phyloP scores from a whole-genome alignment of 1,140 invertebrate species.

The Meloidogyne chitwoodi region DNA sequence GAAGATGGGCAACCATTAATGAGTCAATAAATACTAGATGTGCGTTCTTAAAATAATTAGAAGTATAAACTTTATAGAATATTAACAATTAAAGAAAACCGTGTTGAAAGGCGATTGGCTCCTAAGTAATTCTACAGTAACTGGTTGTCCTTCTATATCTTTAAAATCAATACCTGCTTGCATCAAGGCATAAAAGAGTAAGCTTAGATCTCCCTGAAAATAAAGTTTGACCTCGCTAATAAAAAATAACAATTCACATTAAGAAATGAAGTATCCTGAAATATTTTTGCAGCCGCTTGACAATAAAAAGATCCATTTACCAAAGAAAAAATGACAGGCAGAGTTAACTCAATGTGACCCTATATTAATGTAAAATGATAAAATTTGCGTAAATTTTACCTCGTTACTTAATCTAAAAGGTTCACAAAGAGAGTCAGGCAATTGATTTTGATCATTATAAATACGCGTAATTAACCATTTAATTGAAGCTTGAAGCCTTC shows the following conservation, averaged over 20 bases:
- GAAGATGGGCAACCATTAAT: constrained; percentile 87
- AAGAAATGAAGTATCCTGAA: constrained; percentile 89
- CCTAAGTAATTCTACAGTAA: constrained; percentile 93
- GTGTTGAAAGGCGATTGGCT: constrained; percentile 87
- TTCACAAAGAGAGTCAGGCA: constrained; percentile 85
- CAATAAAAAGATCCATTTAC: constrained; percentile 94
- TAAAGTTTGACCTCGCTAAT: not conserved
- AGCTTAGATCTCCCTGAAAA: constrained; percentile 70
- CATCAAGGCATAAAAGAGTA: constrained; percentile 75
- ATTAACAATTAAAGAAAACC: constrained; percentile 67
- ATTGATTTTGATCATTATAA: constrained; percentile 77
- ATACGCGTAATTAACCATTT: constrained; percentile 95
- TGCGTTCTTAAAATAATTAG: constrained; percentile 71
- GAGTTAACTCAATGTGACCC: constrained; percentile 88
- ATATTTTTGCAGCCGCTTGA: constrained; percentile 87
- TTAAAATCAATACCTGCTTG: constrained; percentile 82
- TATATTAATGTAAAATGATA: constrained; percentile 60
- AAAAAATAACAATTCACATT: constrained; percentile 70
- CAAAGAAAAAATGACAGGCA: constrained; percentile 81
- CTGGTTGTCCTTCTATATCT: constrained; percentile 76
- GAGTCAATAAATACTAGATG: constrained; percentile 95
- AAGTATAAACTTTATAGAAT: constrained; percentile 9
- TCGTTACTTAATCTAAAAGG: constrained; percentile 71
- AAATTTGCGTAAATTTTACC: constrained; percentile 14
- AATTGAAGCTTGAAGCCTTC: constrained; percentile 89